Base-by-base conservation (phyloP, 1,140 invertebrate species). In the Pseudomyrmex flavicornis region DNA sequence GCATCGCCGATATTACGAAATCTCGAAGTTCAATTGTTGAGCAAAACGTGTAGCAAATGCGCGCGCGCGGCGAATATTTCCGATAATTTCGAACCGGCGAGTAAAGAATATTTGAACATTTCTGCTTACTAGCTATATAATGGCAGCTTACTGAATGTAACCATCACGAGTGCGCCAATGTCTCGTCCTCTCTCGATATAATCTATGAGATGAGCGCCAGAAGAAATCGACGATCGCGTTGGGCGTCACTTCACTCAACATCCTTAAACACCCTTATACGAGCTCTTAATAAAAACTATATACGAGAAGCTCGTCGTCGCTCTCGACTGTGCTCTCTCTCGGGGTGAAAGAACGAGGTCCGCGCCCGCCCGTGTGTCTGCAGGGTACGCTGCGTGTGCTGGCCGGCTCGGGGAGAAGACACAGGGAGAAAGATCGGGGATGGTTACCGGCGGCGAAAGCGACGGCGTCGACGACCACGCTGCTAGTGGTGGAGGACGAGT, bases 161-260 rank as follows among this genome's bases (percentile, higher is more conserved):
- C 35, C 35, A 35, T 35, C 35, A 35, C 35, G 35, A 73, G 76
- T 44, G 77, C 56, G 73, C 73, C 68, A 17, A 75, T 76, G 46
- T 13, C 74, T 65, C n/a, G n/a, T n/a, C 56, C 85, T 22, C 66
- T 65, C 70, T 46, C 63, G 70, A 83, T 70, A 58, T 50, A 70
- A 70, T 61, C 35, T 62, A 65, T 73, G 79, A 86, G 72, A 86
- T 69, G 76, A 80, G 61, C 70, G 52, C 65, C 66, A 12, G 76
- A 61, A 70, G 56, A 58, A 72, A 20, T 61, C 50, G 76, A 13
- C 75, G 26, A 66, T 50, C 62, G 65, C 59, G 73, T 35, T 35
- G 35, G 26, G 26, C 59, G 66, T 87, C 86, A 87, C 86, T 83
- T 70, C 86, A 87, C 86, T 86, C 72, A 86, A 87, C 72, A 83